Evolutionary conservation across 2,797 vertebrate species (phyloP).

Genomic region (Myoxocephalus aenaeus): DNA sequence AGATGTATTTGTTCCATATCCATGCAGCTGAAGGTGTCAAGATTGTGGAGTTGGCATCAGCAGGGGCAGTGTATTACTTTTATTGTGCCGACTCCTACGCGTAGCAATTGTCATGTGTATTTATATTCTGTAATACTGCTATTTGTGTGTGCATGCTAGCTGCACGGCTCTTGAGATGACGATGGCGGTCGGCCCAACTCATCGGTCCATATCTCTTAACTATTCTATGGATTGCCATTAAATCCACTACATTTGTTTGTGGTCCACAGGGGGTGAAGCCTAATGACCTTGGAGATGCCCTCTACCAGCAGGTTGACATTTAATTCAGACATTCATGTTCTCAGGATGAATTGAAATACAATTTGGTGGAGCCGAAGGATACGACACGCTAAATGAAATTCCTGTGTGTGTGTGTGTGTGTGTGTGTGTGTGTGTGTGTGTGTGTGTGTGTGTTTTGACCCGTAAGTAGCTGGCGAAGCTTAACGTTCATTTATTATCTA

Average conservation of each 20-base stretch:
- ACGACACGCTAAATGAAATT: too few relatives aligned
- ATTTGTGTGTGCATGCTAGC: background rate
- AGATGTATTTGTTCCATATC: background rate
- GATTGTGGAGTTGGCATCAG: background rate
- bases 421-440: background rate
- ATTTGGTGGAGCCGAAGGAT: too few relatives aligned
- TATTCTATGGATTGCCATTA: conserved; percentile 1
- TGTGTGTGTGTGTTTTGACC: background rate
- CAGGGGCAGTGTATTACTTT: background rate
- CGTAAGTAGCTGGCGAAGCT: background rate
- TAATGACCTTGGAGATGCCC: background rate
- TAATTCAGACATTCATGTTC: background rate
- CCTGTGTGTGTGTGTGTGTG: background rate
- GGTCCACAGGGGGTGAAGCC: background rate
- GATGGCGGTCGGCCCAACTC: background rate
- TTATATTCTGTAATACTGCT: background rate
- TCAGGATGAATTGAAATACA: background rate
- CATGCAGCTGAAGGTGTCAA: conserved; percentile 8
- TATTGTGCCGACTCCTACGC: background rate
- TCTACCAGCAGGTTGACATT: background rate
- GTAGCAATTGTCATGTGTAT: background rate
- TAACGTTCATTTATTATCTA: background rate
- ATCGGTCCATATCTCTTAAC: background rate
- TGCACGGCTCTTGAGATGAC: background rate
- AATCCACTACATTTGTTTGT: background rate